phyloP scores from a whole-genome alignment of 2,888 invertebrate genomes.

The Phyllotreta cruciferae region DNA sequence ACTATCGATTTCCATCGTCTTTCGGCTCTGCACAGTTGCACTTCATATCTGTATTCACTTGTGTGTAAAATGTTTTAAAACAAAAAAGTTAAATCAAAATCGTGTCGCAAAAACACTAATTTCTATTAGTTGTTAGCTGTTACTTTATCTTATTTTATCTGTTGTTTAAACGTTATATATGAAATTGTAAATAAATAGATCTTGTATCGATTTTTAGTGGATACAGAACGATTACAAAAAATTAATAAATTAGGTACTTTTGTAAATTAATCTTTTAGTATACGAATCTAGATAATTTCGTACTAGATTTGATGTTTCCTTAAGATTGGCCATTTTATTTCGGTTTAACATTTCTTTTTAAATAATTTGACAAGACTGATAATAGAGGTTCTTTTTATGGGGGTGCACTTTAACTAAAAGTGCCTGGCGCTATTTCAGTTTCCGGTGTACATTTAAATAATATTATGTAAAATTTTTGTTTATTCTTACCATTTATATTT shows the following conservation, averaged over 20 bases:
- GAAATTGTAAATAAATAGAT: slow-evolving; percentile 43
- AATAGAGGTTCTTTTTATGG: slow-evolving; percentile 37
- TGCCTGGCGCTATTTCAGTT: slow-evolving; percentile 12
- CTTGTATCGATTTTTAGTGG: slow-evolving; percentile 45
- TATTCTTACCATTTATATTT: slow-evolving; percentile 33
- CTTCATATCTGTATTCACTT: slow-evolving; percentile 9
- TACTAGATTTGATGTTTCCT: slow-evolving; percentile 47
- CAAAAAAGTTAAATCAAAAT: slow-evolving; percentile 6
- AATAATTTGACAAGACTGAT: slow-evolving; percentile 50
- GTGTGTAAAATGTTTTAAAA: slow-evolving; percentile 6
- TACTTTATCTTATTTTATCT: slow-evolving; percentile 2
- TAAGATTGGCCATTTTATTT: slow-evolving; percentile 44
- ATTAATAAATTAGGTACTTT: slow-evolving; percentile 46
- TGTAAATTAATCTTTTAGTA: slow-evolving; percentile 53
- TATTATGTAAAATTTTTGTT: slow-evolving; percentile 26
- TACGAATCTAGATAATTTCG: slow-evolving; percentile 48
- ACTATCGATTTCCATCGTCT: not conserved
- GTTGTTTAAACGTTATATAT: slow-evolving; percentile 4
- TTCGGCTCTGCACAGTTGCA: slow-evolving; percentile 8
- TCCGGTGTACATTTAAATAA: slow-evolving; percentile 5
- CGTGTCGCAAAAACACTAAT: slow-evolving; percentile 4
- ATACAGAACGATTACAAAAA: slow-evolving; percentile 44
- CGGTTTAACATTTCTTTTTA: slow-evolving; percentile 41
- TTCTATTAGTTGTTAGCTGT: slow-evolving; percentile 8
- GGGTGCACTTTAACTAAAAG: slow-evolving; percentile 19